Conservation (phyloP, 2,888 invertebrate genomes). For the Coelogynopora nodosa region DNA sequence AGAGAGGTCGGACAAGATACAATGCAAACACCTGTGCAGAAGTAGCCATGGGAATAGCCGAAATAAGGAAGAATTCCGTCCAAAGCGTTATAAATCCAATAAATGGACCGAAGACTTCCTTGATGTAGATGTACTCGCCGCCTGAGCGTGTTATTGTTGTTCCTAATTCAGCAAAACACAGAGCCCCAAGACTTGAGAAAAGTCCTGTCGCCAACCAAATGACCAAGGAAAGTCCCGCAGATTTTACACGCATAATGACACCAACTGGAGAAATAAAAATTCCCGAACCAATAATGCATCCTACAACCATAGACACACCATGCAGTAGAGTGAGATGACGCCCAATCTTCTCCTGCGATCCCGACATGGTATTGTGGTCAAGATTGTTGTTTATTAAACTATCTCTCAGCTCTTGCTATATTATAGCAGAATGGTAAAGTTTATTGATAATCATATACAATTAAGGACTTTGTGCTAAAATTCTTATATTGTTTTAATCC, state of each 20-base stretch:
- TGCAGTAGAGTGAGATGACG: background rate
- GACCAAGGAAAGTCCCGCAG: constrained; percentile 71
- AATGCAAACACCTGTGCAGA: constrained; percentile 65
- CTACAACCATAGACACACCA: constrained; percentile 56
- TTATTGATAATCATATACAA: too few relatives aligned
- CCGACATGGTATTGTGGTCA: too few relatives aligned
- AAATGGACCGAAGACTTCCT: constrained; percentile 79
- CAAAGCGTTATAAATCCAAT: constrained; percentile 79
- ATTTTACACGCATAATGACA: constrained; percentile 73
- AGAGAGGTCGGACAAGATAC: constrained; percentile 86
- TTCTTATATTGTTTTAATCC: background rate
- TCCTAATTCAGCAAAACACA: constrained; percentile 61
- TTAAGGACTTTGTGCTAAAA: too few relatives aligned
- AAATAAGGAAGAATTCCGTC: constrained; percentile 56
- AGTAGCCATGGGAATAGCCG: background rate
- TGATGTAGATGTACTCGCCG: constrained; percentile 84
- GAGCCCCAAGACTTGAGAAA: constrained; percentile 72
- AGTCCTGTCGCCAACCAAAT: constrained; percentile 84
- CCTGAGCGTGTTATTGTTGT: constrained; percentile 65
- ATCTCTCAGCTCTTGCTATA: too few relatives aligned
- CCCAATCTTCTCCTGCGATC: background rate
- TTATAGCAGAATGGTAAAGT: too few relatives aligned
- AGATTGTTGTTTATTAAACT: too few relatives aligned
- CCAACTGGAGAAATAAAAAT: constrained; percentile 90
- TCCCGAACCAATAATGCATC: constrained; percentile 86